Evolutionary conservation across 2,113 vertebrate species (phyloP).

Genomic region (Emydura subglobosa): DNA sequence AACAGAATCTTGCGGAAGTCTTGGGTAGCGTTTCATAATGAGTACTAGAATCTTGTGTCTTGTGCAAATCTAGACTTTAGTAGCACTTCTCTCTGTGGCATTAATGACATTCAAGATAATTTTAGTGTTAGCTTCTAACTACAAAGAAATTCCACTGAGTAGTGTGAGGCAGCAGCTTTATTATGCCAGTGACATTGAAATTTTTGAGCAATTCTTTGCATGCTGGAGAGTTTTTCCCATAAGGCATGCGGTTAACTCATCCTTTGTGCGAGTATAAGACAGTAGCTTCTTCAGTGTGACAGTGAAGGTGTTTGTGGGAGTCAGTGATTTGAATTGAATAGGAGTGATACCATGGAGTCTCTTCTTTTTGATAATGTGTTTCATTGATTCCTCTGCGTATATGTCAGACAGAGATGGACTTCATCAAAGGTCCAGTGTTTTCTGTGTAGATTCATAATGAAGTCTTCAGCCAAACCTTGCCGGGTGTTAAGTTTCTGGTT

Average conservation of each 20-base stretch:
- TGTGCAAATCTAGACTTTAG: too few relatives aligned
- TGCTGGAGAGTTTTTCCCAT: not conserved
- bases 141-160: not conserved
- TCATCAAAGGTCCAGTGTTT: too few relatives aligned
- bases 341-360: too few relatives aligned
- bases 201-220: not conserved
- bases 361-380: not conserved
- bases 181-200: not conserved
- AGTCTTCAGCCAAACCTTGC: too few relatives aligned
- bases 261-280: not conserved
- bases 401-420: not conserved
- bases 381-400: too few relatives aligned
- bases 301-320: not conserved
- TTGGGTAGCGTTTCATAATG: not conserved
- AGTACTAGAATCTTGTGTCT: not conserved
- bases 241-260: not conserved
- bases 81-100: too few relatives aligned
- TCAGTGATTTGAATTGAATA: not conserved
- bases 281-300: not conserved
- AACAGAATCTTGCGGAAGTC: not conserved
- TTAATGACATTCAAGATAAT: too few relatives aligned
- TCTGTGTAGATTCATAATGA: too few relatives aligned
- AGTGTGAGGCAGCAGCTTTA: not conserved
- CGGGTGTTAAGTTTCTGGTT: too few relatives aligned
- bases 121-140: too few relatives aligned